A percentile compares a stretch with the other conserved stretches of the same genome.
phyloP scores from a whole-genome alignment of 2,888 invertebrate species.

The Lasioglossum villosulum region DNA sequence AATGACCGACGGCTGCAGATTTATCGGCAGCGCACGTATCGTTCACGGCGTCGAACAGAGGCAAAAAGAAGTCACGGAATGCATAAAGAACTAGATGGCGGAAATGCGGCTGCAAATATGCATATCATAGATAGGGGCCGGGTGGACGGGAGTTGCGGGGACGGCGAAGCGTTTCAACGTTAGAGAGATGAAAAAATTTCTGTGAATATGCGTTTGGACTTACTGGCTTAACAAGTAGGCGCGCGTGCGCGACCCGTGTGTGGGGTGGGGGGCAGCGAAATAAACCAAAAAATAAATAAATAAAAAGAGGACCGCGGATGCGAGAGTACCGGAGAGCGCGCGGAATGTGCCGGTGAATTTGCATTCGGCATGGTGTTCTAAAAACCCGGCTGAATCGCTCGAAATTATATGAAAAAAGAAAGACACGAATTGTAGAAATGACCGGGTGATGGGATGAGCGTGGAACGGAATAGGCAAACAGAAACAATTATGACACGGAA shows the following conservation, averaged over 20 bases:
- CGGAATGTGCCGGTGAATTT: constrained; percentile 1
- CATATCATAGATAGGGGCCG: constrained; percentile 44
- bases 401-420: background rate
- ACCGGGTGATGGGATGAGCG: background rate
- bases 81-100: constrained; percentile 48
- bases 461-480: background rate
- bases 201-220: constrained; percentile 14
- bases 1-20: background rate
- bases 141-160: background rate
- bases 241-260: background rate
- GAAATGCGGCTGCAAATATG: constrained; percentile 51
- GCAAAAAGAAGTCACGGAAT: constrained; percentile 28
- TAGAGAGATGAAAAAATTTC: constrained; percentile 6
- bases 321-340: background rate
- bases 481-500: constrained; percentile 2
- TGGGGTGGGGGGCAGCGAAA: background rate
- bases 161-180: background rate
- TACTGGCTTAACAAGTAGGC: constrained; percentile 2
- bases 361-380: constrained; percentile 3
- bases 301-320: background rate
- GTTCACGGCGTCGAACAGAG: background rate
- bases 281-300: constrained; percentile 14
- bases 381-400: background rate
- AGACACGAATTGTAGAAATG: background rate
- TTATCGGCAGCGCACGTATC: background rate